Percentiles rank a stretch among this genome's conserved stretches.
Evolutionary conservation across 2,113 vertebrate genomes (phyloP).

Genomic region (Tychaedon coryphoeus): DNA sequence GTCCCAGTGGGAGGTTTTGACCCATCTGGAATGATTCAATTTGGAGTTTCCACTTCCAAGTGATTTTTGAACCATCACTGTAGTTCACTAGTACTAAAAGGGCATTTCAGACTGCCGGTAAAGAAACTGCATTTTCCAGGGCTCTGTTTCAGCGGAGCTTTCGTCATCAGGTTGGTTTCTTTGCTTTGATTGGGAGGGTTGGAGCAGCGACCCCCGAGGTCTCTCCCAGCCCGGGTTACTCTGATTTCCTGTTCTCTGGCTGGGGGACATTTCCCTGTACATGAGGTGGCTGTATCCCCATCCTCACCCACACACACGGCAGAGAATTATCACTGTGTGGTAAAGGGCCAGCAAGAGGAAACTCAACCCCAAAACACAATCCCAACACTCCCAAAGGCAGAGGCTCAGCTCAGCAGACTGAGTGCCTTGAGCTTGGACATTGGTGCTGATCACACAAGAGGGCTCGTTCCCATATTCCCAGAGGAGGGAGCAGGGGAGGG

Average conservation of each 20-base stretch:
- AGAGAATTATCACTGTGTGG: background rate
- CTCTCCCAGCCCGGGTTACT: background rate
- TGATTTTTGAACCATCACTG: background rate
- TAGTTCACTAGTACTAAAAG: background rate
- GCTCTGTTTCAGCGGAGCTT: background rate
- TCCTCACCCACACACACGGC: background rate
- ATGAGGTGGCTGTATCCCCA: background rate
- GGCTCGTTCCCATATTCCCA: fast-evolving
- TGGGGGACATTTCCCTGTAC: background rate
- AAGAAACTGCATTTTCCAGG: background rate
- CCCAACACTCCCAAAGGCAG: background rate
- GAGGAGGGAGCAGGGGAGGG: background rate
- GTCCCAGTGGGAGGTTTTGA: background rate
- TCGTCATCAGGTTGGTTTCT: background rate
- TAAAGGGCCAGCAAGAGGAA: background rate
- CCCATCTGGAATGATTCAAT: background rate
- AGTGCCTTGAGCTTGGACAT: background rate
- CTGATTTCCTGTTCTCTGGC: background rate
- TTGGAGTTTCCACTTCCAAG: background rate
- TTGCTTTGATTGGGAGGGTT: background rate
- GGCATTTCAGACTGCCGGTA: background rate
- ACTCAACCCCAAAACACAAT: background rate
- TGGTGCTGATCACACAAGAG: background rate
- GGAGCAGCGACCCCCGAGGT: background rate
- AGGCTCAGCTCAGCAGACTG: background rate